Evolutionary conservation across 2,888 invertebrate genomes (phyloP).

Genomic region (Anoplius nigerrimus): DNA sequence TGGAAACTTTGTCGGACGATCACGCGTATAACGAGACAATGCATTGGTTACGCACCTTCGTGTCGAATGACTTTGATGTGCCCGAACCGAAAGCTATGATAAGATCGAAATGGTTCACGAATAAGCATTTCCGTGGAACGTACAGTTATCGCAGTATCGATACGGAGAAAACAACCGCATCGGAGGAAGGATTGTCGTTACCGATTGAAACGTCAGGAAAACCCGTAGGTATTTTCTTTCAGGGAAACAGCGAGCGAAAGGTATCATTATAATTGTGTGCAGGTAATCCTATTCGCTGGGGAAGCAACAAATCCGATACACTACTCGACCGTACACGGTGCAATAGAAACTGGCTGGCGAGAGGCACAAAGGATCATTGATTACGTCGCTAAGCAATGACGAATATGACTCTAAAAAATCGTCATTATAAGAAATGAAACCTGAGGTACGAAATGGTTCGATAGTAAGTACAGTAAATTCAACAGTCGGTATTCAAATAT

Average conservation of each 20-base stretch:
- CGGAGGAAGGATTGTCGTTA: constrained; percentile 76
- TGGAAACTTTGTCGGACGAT: constrained; percentile 79
- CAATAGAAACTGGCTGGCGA: constrained; percentile 82
- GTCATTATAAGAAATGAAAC: too few relatives aligned
- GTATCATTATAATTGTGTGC: constrained; percentile 43
- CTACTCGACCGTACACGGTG: constrained; percentile 83
- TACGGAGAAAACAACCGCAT: constrained; percentile 75
- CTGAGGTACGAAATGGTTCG: too few relatives aligned
- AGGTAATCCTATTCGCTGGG: constrained; percentile 81
- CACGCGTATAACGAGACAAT: constrained; percentile 76
- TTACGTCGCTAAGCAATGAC: constrained; percentile 13
- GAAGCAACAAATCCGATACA: constrained; percentile 80
- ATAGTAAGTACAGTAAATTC: too few relatives aligned
- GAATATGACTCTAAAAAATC: not conserved
- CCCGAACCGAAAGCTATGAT: constrained; percentile 75
- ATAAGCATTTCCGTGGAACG: constrained; percentile 83
- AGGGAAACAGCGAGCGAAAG: too few relatives aligned
- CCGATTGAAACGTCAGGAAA: constrained; percentile 75
- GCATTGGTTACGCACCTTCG: constrained; percentile 76
- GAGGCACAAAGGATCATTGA: constrained; percentile 80
- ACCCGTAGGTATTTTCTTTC: constrained; percentile 52
- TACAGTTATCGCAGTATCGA: constrained; percentile 80
- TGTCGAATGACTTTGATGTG: constrained; percentile 76
- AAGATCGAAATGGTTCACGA: constrained; percentile 83
- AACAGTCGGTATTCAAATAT: too few relatives aligned